phyloP scores from a whole-genome alignment of 2,888 invertebrate species.

The Trisateles emortualis region DNA sequence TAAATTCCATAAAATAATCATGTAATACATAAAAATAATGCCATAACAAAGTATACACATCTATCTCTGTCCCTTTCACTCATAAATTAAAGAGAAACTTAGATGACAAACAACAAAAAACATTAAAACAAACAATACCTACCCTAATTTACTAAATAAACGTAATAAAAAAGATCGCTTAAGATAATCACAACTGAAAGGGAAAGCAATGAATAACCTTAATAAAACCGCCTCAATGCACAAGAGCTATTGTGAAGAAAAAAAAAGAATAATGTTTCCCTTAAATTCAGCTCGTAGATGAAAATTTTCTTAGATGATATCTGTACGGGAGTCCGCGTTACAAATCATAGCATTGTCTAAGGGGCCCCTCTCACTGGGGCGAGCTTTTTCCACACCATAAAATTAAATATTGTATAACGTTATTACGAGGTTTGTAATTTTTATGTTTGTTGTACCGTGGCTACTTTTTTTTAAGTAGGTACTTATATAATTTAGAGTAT shows the following conservation, averaged over 20 bases:
- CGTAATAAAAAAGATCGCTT: conserved; percentile 45
- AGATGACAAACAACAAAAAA: conserved; percentile 10
- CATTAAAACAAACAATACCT: conserved; percentile 9
- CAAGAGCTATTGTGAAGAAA: conserved; percentile 43
- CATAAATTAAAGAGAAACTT: background rate
- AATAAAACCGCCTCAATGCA: conserved; percentile 56
- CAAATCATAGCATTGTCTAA: conserved; percentile 79
- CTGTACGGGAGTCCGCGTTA: conserved; percentile 64
- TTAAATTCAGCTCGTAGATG: conserved; percentile 50
- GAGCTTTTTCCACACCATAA: conserved; percentile 79
- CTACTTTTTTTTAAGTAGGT: conserved; percentile 9
- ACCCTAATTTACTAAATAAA: conserved; percentile 48
- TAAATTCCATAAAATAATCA: background rate
- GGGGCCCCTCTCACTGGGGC: conserved; percentile 56
- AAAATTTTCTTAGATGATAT: conserved; percentile 66
- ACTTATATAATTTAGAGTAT: background rate
- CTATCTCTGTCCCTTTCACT: background rate
- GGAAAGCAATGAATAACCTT: conserved; percentile 60
- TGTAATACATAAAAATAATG: background rate
- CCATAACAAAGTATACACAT: background rate
- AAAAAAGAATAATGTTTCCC: conserved; percentile 58
- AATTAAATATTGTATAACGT: conserved; percentile 78
- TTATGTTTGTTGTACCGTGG: conserved; percentile 14
- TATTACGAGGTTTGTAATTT: conserved; percentile 58
- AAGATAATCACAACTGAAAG: conserved; percentile 46